Conservation (phyloP, 1,140 invertebrate genomes). For the Hylyphantes graminicola region DNA sequence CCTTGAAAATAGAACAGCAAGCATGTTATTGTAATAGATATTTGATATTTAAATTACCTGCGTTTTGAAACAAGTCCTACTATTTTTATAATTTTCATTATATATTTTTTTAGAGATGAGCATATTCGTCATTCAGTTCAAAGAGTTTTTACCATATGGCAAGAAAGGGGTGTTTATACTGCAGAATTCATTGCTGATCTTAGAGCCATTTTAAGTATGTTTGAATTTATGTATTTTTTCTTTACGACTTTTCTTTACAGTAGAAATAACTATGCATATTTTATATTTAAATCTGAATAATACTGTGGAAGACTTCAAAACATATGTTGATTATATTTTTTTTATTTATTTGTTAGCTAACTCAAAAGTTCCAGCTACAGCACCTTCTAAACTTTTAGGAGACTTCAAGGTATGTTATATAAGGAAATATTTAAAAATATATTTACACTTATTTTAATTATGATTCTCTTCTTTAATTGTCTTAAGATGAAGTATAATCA, state of each 20-base stretch:
- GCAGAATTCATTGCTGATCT: conserved; percentile 87
- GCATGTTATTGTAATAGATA: too few relatives aligned
- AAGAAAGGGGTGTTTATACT: conserved; percentile 87
- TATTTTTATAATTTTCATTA: neutral
- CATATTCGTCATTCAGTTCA: conserved; percentile 86
- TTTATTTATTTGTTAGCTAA: conserved; percentile 38
- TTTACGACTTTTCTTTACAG: conserved; percentile 10
- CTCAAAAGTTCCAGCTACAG: conserved; percentile 56
- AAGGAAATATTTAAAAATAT: too few relatives aligned
- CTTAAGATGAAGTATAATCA: too few relatives aligned
- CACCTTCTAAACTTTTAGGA: conserved; percentile 66
- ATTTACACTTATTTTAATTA: too few relatives aligned
- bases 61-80: neutral
- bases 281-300: neutral
- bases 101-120: conserved; percentile 80
- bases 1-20: too few relatives aligned
- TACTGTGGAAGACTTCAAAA: too few relatives aligned
- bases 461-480: too few relatives aligned
- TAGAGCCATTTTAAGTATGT: conserved; percentile 33
- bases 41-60: too few relatives aligned
- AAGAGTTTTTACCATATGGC: conserved; percentile 94
- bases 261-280: neutral
- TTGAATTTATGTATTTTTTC: conserved; percentile 42
- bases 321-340: neutral
- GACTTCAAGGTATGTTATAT: conserved; percentile 66